phyloP scores from a whole-genome alignment of 92 coral and sea anemone species.

The Blastomussa wellsi region DNA sequence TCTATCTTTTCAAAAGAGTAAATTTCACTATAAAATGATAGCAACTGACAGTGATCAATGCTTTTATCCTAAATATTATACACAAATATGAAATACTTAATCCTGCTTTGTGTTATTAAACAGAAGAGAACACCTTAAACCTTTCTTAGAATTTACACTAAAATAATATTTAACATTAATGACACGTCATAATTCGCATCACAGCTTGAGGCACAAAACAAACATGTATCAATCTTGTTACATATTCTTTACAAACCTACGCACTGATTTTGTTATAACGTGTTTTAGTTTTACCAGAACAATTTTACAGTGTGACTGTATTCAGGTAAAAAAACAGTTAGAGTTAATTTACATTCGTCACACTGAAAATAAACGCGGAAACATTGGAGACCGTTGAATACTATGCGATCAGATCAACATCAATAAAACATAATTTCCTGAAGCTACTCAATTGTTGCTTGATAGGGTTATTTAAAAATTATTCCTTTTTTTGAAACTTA shows the following conservation, averaged over 20 bases:
- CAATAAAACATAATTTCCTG: not conserved
- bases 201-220: not conserved
- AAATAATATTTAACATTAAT: not conserved
- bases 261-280: not conserved
- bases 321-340: not conserved
- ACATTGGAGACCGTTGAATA: not conserved
- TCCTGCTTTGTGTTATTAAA: not conserved
- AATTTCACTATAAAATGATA: no score
- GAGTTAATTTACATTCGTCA: not conserved
- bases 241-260: not conserved
- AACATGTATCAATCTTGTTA: not conserved
- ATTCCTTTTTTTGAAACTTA: not conserved
- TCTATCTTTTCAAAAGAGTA: not conserved
- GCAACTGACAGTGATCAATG: not conserved
- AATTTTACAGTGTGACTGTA: not conserved
- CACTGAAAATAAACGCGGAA: not conserved
- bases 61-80: not conserved
- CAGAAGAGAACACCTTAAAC: not conserved
- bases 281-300: not conserved
- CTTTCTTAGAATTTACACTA: not conserved
- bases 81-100: not conserved
- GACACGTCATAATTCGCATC: not conserved
- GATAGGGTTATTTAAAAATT: not conserved
- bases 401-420: not conserved
- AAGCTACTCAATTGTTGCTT: not conserved